Evolutionary conservation across 2,797 vertebrate genomes (phyloP).

Genomic region (Enteromius paludinosus): DNA sequence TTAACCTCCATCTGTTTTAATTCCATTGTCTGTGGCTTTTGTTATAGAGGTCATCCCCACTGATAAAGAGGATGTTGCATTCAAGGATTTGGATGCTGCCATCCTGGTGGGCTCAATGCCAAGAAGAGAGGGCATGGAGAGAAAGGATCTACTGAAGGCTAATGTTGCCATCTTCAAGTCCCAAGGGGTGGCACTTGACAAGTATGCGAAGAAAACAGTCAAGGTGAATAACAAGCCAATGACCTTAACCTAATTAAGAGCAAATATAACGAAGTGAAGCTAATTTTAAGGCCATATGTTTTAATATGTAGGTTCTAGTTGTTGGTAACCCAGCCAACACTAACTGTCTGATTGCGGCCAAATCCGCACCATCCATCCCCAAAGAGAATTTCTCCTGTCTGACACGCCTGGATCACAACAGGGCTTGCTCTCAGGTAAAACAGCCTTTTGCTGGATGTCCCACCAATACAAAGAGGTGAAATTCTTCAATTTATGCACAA

Average conservation of each 20-base stretch:
- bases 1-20: conserved; percentile 1
- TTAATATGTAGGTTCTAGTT: conserved; percentile 78
- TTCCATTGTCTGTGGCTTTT: conserved; percentile 34
- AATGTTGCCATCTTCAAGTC: conserved; percentile 95
- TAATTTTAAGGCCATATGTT: background rate
- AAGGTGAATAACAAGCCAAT: conserved; percentile 79
- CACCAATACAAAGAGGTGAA: background rate
- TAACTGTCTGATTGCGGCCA: conserved; percentile 87
- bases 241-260: background rate
- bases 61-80: conserved; percentile 91
- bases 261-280: background rate
- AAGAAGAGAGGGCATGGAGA: conserved; percentile 94
- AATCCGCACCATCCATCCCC: conserved; percentile 87
- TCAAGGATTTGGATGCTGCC: conserved; percentile 91
- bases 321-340: conserved; percentile 91
- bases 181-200: conserved; percentile 91
- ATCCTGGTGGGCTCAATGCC: conserved; percentile 97
- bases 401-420: conserved; percentile 89
- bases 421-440: conserved; percentile 85
- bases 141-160: conserved; percentile 95
- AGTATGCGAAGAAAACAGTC: conserved; percentile 93
- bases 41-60: conserved; percentile 88
- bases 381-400: conserved; percentile 91
- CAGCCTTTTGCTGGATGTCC: background rate
- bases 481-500: background rate